These are phyloP conservation scores for Anisognathus igniventris DNA, from an alignment of 2,797 vertebrate genomes.

Conservation along the genomic window DNA sequence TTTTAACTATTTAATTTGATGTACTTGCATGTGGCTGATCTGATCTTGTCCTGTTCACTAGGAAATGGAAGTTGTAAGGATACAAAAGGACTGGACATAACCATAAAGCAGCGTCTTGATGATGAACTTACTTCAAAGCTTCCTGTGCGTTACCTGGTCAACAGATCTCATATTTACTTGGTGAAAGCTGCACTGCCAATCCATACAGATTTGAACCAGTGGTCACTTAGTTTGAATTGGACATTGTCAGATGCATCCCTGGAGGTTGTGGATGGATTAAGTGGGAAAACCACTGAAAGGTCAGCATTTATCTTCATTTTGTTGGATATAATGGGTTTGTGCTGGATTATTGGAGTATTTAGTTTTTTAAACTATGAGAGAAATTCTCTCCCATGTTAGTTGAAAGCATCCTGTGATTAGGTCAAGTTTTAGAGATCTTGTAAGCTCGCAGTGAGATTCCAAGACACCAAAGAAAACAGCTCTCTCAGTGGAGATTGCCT, in stretches of 20 bases:
- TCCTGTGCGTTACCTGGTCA: slow-evolving; percentile 86
- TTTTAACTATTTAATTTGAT: neutral
- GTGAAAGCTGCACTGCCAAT: slow-evolving; percentile 72
- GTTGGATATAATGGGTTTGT: neutral
- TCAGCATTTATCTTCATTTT: slow-evolving; percentile 55
- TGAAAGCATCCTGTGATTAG: neutral
- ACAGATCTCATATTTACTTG: slow-evolving; percentile 82
- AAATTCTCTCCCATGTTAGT: neutral
- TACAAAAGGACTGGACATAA: slow-evolving; percentile 83
- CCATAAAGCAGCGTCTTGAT: slow-evolving; percentile 85
- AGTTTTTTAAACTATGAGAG: neutral
- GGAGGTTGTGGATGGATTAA: slow-evolving; percentile 87
- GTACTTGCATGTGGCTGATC: accelerated
- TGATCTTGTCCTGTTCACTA: slow-evolving; percentile 33
- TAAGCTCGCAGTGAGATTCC: neutral
- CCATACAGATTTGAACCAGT: slow-evolving; percentile 14
- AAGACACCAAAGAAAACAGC: neutral
- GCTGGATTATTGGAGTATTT: accelerated
- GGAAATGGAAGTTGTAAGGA: slow-evolving; percentile 80
- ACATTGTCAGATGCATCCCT: slow-evolving; percentile 82
- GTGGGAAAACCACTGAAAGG: slow-evolving; percentile 84
- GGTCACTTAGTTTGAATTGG: slow-evolving; percentile 86
- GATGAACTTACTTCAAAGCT: slow-evolving; percentile 82
- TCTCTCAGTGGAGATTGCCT: neutral
- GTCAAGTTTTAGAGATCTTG: neutral